Base-by-base conservation (phyloP, 2,113 vertebrate species). In the Octodon degus region DNA sequence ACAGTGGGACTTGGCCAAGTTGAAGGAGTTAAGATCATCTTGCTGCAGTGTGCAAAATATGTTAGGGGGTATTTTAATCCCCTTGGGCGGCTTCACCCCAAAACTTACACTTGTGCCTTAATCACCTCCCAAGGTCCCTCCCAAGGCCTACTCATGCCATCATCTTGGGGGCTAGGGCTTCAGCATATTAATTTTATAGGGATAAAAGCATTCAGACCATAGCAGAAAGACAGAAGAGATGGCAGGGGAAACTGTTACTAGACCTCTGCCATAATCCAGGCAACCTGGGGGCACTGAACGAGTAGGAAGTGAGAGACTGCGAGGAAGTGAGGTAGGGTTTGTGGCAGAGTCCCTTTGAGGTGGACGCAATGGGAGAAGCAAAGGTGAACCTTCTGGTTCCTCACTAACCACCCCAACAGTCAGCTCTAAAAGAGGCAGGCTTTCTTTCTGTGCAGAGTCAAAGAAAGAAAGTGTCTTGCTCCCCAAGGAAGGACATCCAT, bases 261-360 rank as follows among this genome's bases (percentile, higher is more conserved):
- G 72, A 74, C 5, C 0, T 19, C 17, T 16, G 7, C 24, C 62
- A 37, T 47, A 20, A 32, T 22, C 5, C 17, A 30, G 60, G 76
- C 25, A 68, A 55, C 43, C 14, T 34, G 14, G 40, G 3, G 4
- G 14, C 2, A 0, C 4, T 0, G 11, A 85, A 14, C 0, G 0
- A 2, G 9, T 34, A 30, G 7, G 43, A 37, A 27, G 13, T 0
- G 7, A 67, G 17, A 60, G 32, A 25, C 14, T 25, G 16, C 93
- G 74, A 30, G 74, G 43, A 58, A 34, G 40, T 2, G 30, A 22
- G 9, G 32, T 19, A 60, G 86, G n/a, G 27, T 70, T 62, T 80
- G 24, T 63, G 86, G 17, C 32, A 32, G 17, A 32, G 8, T 43
- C 58, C 60, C 5, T 19, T 20, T 0, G 19, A 37, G 11, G 24